These are phyloP conservation scores for Crossaster papposus DNA, from an alignment of 53 echinoderm and acorn worm species.

Conservation along the genomic window DNA sequence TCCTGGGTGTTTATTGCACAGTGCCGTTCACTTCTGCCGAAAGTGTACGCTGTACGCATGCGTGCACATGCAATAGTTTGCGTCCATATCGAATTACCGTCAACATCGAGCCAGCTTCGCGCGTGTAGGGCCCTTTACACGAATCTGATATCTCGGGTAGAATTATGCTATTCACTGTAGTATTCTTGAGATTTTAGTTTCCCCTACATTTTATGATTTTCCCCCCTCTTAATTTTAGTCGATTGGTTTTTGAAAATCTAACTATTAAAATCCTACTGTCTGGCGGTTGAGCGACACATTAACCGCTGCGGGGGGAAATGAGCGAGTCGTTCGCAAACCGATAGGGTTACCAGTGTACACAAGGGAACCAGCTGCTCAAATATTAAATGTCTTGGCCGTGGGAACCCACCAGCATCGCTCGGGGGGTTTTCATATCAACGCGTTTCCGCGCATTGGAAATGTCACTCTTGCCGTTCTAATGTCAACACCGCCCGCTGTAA, in stretches of 20 bases:
- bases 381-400: background rate
- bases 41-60: no score
- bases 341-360: slow-evolving; percentile 19
- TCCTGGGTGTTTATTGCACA: no score
- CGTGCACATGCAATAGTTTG: no score
- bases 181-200: no score
- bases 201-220: no score
- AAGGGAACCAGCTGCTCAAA: slow-evolving; percentile 30
- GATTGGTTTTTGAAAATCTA: background rate
- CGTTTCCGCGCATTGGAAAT: background rate
- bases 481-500: background rate
- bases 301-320: background rate
- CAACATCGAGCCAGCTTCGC: no score
- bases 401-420: background rate
- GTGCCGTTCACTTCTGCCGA: no score
- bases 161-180: no score
- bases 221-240: no score
- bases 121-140: no score
- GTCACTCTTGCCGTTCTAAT: background rate
- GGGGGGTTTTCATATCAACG: background rate
- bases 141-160: no score
- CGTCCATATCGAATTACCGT: no score
- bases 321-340: background rate
- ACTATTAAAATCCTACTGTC: background rate
- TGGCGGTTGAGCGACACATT: background rate